Base-by-base conservation (phyloP, 2,113 vertebrate species). In the Corvus moneduloides region DNA sequence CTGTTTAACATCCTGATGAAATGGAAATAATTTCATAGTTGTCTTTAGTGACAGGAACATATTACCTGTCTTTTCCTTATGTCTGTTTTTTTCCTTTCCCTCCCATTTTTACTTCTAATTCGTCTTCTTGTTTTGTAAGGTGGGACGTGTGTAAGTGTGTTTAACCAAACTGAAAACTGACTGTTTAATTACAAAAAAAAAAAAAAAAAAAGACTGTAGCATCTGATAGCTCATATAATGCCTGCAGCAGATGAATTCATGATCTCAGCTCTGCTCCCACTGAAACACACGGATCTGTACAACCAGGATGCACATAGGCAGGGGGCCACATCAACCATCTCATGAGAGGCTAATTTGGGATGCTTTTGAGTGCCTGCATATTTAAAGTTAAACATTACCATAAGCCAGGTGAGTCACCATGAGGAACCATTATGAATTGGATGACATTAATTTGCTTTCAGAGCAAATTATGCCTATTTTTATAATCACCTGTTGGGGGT, bases 241-340 rank as follows among this genome's bases (percentile, higher is more conserved):
- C 51, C 41, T 73, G 23, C 41, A 66, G n/a, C 13, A 80, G 27
- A 61, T 66, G 19, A 69, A 64, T 28, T 54, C 1, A 14, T 59
- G n/a, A 39, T 82, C 28, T 89, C 22, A 41, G 28, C 15, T 82
- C 26, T 2, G 0, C 27, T 74, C 1, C 9, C 52, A 61, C 37
- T 33, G 28, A 51, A 61, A 39, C 14, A 51, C 35, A 61, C 9
- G n/a, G 30, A 39, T 55, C 39, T 59, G 6, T 68, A 35, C 24
- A 39, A 39, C 11, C 7, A 72, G 33, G 58, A 30, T 0, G 0
- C 21, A 33, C 19, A 26, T 0, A n/a, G 26, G 13, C 7, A 1
- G 37, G 13, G 61, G 7, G 37, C 41, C 32, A 41, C 20, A 20
- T 5, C n/a, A 54, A 2, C 32, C 30, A 30, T 22, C n/a, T 74